phyloP scores from a whole-genome alignment of 2,888 invertebrate species.

The Sicus ferrugineus region DNA sequence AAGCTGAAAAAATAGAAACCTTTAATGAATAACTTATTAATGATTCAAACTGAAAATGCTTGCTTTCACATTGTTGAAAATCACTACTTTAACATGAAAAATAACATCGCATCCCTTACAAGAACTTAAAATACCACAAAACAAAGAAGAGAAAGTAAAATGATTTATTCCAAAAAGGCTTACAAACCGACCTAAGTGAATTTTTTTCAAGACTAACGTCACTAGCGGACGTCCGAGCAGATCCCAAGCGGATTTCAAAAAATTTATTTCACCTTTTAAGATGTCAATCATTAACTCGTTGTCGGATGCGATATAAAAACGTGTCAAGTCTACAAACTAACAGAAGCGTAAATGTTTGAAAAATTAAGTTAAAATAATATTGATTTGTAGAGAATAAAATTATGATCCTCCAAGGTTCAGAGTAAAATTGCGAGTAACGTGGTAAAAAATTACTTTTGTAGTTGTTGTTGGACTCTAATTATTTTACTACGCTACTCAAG shows the following conservation, averaged over 20 bases:
- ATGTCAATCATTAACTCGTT: constrained; percentile 97
- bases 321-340: constrained; percentile 96
- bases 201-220: constrained; percentile 86
- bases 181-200: constrained; percentile 80
- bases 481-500: no score
- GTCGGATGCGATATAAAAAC: constrained; percentile 98
- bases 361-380: no score
- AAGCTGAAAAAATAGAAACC: no score
- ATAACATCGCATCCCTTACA: constrained; percentile 50
- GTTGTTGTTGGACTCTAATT: no score
- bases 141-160: constrained; percentile 38
- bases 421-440: constrained; percentile 27
- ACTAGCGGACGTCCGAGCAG: constrained; percentile 96
- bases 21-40: no score
- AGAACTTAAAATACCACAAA: constrained; percentile 47
- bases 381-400: neutral
- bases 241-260: constrained; percentile 98
- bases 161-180: constrained; percentile 23
- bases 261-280: constrained; percentile 96
- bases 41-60: constrained; percentile 31
- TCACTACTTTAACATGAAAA: constrained; percentile 42
- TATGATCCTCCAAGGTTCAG: neutral
- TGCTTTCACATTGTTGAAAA: constrained; percentile 46
- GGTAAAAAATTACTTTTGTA: no score
- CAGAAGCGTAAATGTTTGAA: constrained; percentile 47